Evolutionary conservation across 2,113 vertebrate genomes (phyloP), one percentile per base, ranked within the genome.

Genomic region (Oryzias melastigma): DNA sequence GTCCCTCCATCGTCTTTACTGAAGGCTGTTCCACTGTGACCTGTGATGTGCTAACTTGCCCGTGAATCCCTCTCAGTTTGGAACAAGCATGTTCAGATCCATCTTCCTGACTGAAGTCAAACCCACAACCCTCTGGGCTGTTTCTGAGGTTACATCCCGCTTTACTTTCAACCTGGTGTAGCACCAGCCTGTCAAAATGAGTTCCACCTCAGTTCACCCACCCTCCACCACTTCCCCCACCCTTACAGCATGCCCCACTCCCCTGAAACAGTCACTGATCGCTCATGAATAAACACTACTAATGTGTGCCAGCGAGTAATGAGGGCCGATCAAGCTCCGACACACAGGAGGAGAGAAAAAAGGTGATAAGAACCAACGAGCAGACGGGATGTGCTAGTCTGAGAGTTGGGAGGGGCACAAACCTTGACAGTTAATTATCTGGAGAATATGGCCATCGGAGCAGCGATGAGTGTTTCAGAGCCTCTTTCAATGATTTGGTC

Each of bases 341-440:
- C 56, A 56, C 59, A 52, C 40, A 54, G 53, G n/a, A 20, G 56
- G 67, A 53, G 52, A 54, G 16, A 51, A 47, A 53, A 52, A 53
- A 16, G 55, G 45, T 15, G 43, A 54, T 51, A 40, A 53, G 53
- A 22, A 44, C 40, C 8, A 40, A 14, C 13, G n/a, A 20, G 18
- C 18, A 52, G 42, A 58, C 22, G 41, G 18, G 35, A 22, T 51
- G 27, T 15, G 47, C 48, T 54, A 40, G 8, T 16, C 50, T 18
- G 17, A 17, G 41, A 44, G 43, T 51, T 5, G 47, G 63, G 61
- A 67, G 60, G 49, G 77, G 69, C 65, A 76, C 71, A 71, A 77
- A 81, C 68, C 75, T 78, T 87, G 87, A 84, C 87, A 90, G 82
- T 85, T 87, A 89, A 90, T 91, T 80, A 86, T 86, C 82, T 87